A percentile compares a stretch with the other conserved stretches of the same genome.
phyloP scores from a whole-genome alignment of 2,113 vertebrate species.

The Corynorhinus townsendii region DNA sequence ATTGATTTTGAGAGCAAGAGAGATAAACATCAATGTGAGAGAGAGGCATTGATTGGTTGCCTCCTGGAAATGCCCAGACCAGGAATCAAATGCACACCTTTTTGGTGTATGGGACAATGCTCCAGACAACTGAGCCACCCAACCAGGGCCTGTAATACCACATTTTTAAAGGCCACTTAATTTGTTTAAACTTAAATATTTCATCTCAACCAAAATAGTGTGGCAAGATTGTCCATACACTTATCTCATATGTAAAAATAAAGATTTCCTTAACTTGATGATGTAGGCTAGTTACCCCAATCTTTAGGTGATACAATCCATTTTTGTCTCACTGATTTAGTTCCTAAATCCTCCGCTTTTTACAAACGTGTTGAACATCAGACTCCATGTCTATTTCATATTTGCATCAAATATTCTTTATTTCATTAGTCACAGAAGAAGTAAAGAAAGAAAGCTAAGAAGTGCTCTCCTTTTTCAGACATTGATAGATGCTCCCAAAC shows the following conservation, averaged over 20 bases:
- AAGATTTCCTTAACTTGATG: neutral
- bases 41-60: neutral
- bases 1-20: neutral
- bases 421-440: neutral
- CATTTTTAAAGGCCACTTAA: slow-evolving; percentile 30
- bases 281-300: neutral
- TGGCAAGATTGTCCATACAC: neutral
- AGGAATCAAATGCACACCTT: neutral
- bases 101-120: neutral
- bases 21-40: neutral
- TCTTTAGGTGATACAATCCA: neutral
- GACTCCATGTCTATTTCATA: slow-evolving; percentile 3
- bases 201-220: neutral
- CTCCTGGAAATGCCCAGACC: neutral
- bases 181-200: slow-evolving; percentile 31
- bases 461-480: neutral
- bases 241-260: slow-evolving; percentile 45
- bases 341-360: slow-evolving; percentile 14
- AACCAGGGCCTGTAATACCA: neutral
- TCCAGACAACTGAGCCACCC: neutral
- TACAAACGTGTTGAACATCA: neutral
- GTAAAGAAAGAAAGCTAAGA: neutral
- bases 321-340: slow-evolving; percentile 22
- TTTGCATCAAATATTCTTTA: neutral
- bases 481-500: neutral